Percentiles rank a stretch among this genome's conserved stretches.
Evolutionary conservation across 23 tunicate genomes (phyloP).

Genomic region (Diplosoma virens): DNA sequence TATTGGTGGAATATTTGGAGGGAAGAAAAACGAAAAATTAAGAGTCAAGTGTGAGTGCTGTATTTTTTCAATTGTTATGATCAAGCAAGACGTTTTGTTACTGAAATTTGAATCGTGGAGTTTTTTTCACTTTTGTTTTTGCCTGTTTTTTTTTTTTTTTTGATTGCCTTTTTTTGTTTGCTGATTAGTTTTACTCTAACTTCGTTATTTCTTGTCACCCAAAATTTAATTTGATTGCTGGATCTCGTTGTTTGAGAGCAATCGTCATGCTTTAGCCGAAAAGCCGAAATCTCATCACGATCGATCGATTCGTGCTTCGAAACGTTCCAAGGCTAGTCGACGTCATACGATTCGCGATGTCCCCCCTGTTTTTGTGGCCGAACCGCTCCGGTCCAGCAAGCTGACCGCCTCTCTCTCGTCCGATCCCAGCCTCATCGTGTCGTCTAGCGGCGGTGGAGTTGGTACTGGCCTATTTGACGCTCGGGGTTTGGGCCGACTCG

Average conservation of each 20-base stretch:
- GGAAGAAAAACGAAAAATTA: not conserved
- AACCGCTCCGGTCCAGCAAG: not conserved
- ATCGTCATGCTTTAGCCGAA: not conserved
- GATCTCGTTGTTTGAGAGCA: no score
- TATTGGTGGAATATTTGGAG: conserved; percentile 16
- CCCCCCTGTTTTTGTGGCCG: not conserved
- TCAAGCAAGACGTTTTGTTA: not conserved
- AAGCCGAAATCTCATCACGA: conserved; percentile 25
- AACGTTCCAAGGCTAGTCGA: not conserved
- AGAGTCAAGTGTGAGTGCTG: not conserved
- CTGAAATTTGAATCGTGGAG: not conserved
- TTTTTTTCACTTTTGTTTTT: not conserved
- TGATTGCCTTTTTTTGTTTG: not conserved
- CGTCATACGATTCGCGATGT: conserved; percentile 25
- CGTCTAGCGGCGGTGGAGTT: not conserved
- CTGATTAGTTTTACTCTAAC: not conserved
- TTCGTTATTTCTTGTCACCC: no score
- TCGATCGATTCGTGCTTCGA: not conserved
- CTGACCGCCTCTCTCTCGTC: conserved; percentile 27
- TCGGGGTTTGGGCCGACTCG: no score
- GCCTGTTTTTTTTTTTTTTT: not conserved
- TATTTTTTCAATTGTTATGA: not conserved
- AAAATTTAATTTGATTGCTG: no score
- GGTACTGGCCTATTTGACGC: no score
- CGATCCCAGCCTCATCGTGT: conserved; percentile 7